Evolutionary conservation across 1,140 invertebrate species (phyloP), one percentile per base, ranked within the genome.

Genomic region (Aphelinus certus): DNA sequence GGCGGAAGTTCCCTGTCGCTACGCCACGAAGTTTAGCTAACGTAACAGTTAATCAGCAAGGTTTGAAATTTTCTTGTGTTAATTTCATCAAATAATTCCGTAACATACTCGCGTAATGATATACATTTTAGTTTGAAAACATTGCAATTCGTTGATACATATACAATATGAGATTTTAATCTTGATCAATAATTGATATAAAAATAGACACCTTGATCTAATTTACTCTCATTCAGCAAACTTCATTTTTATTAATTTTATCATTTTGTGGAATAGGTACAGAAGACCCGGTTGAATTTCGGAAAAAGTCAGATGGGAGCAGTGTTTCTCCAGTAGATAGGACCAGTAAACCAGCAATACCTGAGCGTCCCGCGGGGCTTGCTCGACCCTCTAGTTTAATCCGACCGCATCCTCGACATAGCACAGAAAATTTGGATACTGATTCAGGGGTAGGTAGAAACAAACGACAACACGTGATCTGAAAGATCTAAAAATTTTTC

Each of bases 351-450:
- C 93, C 93, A 4, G 91, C 91, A 3, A 90, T 94, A 62, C 93
- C 93, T 9, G 92, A 93, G 80, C 88, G 93, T 69, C 93, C 93
- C 3, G 90, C 91, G n/a, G 90, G 90, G 49, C 85, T 94, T 55
- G 79, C 84, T 64, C 88, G 92, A 71, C 91, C 91, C 26, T 88
- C 89, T 3, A 90, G 90, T 82, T 89, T 92, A 77, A 83, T 87
- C 45, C 83, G 85, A 47, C 85, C 83, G 55, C 85, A 83, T 43
- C 80, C 82, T 6, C 85, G 85, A 57, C 82, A 83, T 48, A 87
- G 81, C 70, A 85, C 83, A 62, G 87, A 87, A 62, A 85, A 83
- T 77, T 71, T 81, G 77, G 87, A 87, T 75, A 75, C 75, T 46
- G 86, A 87, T 69, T 76, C 85, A 75, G 86, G 86, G 79, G 87